Evolutionary conservation across 2,797 vertebrate genomes (phyloP).

Genomic region (Sebastes matsubarae): DNA sequence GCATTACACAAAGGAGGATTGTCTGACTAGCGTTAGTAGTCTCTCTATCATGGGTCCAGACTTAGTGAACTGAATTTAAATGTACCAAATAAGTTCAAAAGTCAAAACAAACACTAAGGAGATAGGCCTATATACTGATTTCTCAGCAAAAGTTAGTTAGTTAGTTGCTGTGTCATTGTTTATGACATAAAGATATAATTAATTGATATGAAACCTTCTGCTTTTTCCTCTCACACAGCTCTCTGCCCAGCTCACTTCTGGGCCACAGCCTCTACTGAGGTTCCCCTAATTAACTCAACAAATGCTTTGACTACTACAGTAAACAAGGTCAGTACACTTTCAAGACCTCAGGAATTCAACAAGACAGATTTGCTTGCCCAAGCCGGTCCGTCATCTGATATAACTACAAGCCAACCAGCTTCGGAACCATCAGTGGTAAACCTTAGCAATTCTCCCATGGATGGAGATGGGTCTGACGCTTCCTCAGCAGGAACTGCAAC

Average conservation of each 20-base stretch:
- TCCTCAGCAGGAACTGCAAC: neutral
- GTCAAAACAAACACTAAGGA: neutral
- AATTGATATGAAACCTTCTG: neutral
- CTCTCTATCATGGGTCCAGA: neutral
- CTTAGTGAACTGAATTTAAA: neutral
- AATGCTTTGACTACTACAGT: neutral
- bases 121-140: neutral
- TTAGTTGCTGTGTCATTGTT: too few relatives aligned
- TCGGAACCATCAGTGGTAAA: neutral
- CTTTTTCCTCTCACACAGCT: conserved; percentile 4
- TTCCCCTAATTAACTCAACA: neutral
- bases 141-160: too few relatives aligned
- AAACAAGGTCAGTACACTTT: neutral
- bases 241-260: neutral
- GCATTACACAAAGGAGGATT: too few relatives aligned
- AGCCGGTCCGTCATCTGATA: neutral
- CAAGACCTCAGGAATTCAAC: neutral
- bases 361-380: neutral
- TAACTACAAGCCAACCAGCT: neutral
- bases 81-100: neutral
- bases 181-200: too few relatives aligned
- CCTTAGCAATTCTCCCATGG: neutral
- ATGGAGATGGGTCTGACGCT: neutral
- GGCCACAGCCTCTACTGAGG: neutral
- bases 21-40: neutral